Evolutionary conservation across 2,797 vertebrate genomes (phyloP).

Genomic region (Rhadinocentrus ornatus): DNA sequence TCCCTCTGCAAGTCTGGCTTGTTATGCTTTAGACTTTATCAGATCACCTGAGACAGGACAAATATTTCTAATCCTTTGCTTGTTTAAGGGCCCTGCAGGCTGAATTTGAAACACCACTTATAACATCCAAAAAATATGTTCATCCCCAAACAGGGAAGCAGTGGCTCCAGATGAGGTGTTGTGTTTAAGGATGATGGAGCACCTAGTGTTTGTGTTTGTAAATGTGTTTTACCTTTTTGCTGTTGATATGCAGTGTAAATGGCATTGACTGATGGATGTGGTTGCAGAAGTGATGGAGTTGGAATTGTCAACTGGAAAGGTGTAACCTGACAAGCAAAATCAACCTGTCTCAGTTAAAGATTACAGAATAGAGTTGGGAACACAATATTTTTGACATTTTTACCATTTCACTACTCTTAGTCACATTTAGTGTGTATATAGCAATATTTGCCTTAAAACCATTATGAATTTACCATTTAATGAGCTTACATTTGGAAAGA

Average conservation of each 20-base stretch:
- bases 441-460: constrained; percentile 16
- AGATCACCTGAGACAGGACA: not conserved
- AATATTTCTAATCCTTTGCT: not conserved
- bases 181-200: constrained; percentile 14
- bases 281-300: constrained; percentile 35
- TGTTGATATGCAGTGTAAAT: constrained; percentile 28
- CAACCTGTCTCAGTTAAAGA: constrained; percentile 11
- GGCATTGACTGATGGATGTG: constrained; percentile 39
- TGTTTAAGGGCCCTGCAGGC: not conserved
- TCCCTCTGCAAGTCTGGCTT: not conserved
- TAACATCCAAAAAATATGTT: not conserved
- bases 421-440: constrained; percentile 22
- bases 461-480: constrained; percentile 48
- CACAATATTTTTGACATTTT: not conserved
- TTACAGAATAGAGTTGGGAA: not conserved
- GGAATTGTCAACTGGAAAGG: constrained; percentile 17
- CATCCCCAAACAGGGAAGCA: not conserved
- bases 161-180: not conserved
- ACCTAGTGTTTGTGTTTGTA: constrained; percentile 6
- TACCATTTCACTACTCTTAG: constrained; percentile 16
- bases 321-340: constrained; percentile 29
- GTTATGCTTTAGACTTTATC: not conserved
- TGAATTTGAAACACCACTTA: not conserved
- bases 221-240: constrained; percentile 21
- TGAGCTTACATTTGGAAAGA: constrained; percentile 44